These are phyloP conservation scores for Crematogaster levior DNA, from an alignment of 2,888 invertebrate species.

Conservation along the genomic window DNA sequence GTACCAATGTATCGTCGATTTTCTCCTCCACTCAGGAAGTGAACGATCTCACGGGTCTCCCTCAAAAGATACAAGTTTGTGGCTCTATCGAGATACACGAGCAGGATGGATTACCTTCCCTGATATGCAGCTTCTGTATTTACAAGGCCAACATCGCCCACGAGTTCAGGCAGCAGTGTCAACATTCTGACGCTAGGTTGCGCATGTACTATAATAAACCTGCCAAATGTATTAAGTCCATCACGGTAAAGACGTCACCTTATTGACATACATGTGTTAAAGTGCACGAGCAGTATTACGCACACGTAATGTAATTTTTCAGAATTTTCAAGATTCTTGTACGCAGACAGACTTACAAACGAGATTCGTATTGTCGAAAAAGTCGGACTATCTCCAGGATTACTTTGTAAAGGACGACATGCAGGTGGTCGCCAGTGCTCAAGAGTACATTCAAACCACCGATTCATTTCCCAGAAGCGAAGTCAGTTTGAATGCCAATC, in stretches of 20 bases:
- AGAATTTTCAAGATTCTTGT: constrained; percentile 82
- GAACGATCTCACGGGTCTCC: constrained; percentile 75
- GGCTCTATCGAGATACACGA: constrained; percentile 83
- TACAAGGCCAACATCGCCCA: constrained; percentile 84
- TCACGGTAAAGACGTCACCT: constrained; percentile 71
- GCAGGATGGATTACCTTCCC: constrained; percentile 83
- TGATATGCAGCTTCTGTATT: constrained; percentile 83
- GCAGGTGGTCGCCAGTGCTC: constrained; percentile 69
- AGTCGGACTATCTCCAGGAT: constrained; percentile 68
- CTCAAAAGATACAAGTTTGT: constrained; percentile 82
- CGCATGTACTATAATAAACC: constrained; percentile 83
- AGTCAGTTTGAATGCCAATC: constrained; percentile 51
- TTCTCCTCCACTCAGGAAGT: constrained; percentile 79
- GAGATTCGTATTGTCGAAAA: constrained; percentile 76
- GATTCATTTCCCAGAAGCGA: constrained; percentile 75
- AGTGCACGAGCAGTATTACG: neutral
- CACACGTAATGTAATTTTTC: constrained; percentile 59
- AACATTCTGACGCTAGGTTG: constrained; percentile 82
- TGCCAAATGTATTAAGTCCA: constrained; percentile 68
- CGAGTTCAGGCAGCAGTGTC: constrained; percentile 84
- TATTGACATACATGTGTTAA: neutral
- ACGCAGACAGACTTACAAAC: constrained; percentile 82
- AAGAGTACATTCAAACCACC: constrained; percentile 69
- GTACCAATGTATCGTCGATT: constrained; percentile 81
- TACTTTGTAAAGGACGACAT: constrained; percentile 82